Base-by-base conservation (phyloP, 2,113 vertebrate species). In the Elachura formosa region DNA sequence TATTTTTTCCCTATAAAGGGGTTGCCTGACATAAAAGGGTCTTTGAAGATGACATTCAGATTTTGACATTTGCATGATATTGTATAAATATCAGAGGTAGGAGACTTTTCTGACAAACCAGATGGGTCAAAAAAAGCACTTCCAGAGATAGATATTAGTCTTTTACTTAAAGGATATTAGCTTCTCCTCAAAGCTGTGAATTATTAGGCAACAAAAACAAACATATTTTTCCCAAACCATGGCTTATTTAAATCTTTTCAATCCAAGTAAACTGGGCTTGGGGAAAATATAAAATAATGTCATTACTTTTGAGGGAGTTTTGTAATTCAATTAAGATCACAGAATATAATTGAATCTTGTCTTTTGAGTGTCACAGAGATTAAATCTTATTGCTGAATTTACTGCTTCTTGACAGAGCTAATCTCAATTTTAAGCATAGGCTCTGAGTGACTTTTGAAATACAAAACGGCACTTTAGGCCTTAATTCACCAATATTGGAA, bases 21-120 rank as follows among this genome's bases (percentile, higher is more conserved):
- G 98, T 98, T 98, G 97, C 97, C 98, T 99, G 98, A 99, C 98
- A 98, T 99, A 99, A 99, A 99, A 98, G 98, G 98, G 97, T 99
- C 99, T 99, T 99, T 99, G 98, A 99, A 98, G 98, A 99, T 99
- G 99, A 99, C 99, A 99, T 99, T 99, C 98, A 99, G 99, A 99
- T 98, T 98, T 98, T 99, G 99, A 99, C 99, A 99, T 99, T 99
- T 99, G 98, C 99, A 99, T 99, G 98, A 99, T 99, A 98, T 98
- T 98, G 98, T 99, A 99, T 99, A 99, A 98, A 98, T 98, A 98
- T 98, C 98, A 98, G 98, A 98, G 98, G 98, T 98, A 98, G 97
- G 97, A 98, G 97, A 98, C 97, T 98, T 98, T 98, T 98, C 97
- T 97, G 97, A 98, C 97, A 97, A 98, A 98, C 97, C 98, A 98